Base-by-base conservation (phyloP, 2,888 invertebrate genomes). In the Latrodectus elegans region DNA sequence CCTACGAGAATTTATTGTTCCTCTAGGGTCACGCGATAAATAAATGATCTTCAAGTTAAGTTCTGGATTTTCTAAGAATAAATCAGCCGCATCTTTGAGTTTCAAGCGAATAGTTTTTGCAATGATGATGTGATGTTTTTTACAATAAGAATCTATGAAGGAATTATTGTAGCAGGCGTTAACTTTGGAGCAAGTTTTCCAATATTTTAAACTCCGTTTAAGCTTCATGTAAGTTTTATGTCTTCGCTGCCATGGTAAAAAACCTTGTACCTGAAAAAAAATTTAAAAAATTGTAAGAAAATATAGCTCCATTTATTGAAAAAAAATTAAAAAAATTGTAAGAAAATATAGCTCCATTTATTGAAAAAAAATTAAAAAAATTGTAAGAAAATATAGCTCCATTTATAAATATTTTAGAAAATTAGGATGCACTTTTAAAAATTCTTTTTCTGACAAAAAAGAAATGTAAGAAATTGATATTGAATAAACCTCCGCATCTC, bases 11-110 rank as follows among this genome's bases (percentile, higher is more conserved):
- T 89, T 90, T 84, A 91, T 88, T 26, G 90, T 90, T 8, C 90
- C 91, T 12, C 91, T 82, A 3, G 91, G 91, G 78, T 91, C 91
- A 15, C 91, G 82, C 52, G 90, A 86, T 73, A 91, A 78, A 83
- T 90, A 90, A 53, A 91, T 84, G 17, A 91, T 79, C 70, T 89
- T 90, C 26, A 90, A 83, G n/a, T 89, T 85, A 2, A 90, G 85
- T 49, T 89, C 76, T 12, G 88, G 87, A 64, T 86, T 73, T 17
- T 78, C 88, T 17, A 75, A 77, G 52, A 90, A 88, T 10, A 91
- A 72, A 4, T 86, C 79, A 12, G 88, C 80, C 51, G 90, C 88
- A 51, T 90, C 85, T 15, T 85, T 75, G 17, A 91, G 86, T 14
- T 90, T 88, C 8, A 91, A 76, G 49, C 91, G 79, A 52, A 91